Conservation (phyloP, 35 echinoderm and acorn worm species). For the Lytechinus pictus region DNA sequence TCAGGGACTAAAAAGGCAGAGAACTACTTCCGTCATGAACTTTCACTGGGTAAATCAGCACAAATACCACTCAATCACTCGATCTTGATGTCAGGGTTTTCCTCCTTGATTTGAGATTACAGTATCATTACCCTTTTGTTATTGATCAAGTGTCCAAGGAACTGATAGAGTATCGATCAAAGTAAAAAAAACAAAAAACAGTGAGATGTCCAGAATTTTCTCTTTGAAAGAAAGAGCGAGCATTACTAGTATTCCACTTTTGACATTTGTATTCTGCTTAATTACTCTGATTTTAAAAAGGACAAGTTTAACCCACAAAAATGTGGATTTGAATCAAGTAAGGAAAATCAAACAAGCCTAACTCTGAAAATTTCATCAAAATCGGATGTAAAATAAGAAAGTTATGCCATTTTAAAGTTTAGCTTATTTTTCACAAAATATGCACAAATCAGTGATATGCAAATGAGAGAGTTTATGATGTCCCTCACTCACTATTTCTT, state of each 20-base stretch:
- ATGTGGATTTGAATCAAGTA: not conserved
- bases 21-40: not conserved
- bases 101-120: not conserved
- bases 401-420: too few species aligned
- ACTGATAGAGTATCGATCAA: not conserved
- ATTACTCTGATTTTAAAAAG: not conserved
- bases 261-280: not conserved
- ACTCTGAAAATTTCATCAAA: too few species aligned
- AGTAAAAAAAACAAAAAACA: not conserved
- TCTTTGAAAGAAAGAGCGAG: too few species aligned
- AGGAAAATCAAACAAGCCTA: too few species aligned
- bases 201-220: too few species aligned
- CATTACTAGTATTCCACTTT: too few species aligned
- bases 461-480: too few species aligned
- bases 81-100: not conserved
- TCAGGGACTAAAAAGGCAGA: not conserved
- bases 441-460: too few species aligned
- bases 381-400: too few species aligned
- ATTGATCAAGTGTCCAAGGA: not conserved
- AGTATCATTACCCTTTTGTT: not conserved
- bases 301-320: not conserved
- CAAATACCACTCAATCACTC: not conserved
- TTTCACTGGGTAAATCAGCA: not conserved
- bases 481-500: too few species aligned
- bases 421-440: too few species aligned